phyloP scores from a whole-genome alignment of 2,797 vertebrate genomes.

The Cichlasoma orientale region DNA sequence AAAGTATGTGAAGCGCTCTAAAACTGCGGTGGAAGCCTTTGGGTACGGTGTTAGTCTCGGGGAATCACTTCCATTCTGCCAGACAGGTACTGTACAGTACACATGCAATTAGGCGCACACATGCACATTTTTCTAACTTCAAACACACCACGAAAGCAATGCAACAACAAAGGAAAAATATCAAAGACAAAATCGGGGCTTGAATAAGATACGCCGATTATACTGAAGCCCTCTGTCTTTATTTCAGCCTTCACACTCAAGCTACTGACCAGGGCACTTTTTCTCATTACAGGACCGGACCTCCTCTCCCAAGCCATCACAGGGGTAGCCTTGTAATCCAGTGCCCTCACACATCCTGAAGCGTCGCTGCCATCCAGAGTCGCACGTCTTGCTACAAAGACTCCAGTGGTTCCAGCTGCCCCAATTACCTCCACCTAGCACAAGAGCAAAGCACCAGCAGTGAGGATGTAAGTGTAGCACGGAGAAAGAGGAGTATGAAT shows the following conservation, averaged over 20 bases:
- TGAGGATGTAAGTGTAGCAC: not conserved
- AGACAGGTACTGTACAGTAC: conserved; percentile 29
- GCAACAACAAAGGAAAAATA: not conserved
- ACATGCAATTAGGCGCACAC: conserved; percentile 12
- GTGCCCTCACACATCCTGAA: conserved; percentile 94
- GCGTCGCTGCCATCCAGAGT: conserved; percentile 95
- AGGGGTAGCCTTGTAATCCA: conserved; percentile 89
- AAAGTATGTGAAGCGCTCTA: conserved; percentile 30
- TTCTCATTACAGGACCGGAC: conserved; percentile 96
- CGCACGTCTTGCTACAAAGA: conserved; percentile 95
- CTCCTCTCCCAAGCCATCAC: conserved; percentile 94
- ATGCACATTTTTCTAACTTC: not conserved
- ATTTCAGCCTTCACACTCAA: not conserved
- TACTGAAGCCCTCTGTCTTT: not conserved
- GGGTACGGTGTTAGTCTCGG: conserved; percentile 24
- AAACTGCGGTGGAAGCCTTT: conserved; percentile 33
- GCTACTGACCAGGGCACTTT: conserved; percentile 92
- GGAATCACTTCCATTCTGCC: conserved; percentile 35
- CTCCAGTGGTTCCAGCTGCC: conserved; percentile 97
- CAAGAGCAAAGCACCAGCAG: not conserved
- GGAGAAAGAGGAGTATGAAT: not conserved
- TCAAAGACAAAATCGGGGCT: not conserved
- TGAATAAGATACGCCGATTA: not conserved
- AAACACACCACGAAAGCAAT: not conserved
- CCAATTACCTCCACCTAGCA: conserved; percentile 90